Conservation (phyloP, 2,888 invertebrate species). For the Malthinus seriepunctatus region DNA sequence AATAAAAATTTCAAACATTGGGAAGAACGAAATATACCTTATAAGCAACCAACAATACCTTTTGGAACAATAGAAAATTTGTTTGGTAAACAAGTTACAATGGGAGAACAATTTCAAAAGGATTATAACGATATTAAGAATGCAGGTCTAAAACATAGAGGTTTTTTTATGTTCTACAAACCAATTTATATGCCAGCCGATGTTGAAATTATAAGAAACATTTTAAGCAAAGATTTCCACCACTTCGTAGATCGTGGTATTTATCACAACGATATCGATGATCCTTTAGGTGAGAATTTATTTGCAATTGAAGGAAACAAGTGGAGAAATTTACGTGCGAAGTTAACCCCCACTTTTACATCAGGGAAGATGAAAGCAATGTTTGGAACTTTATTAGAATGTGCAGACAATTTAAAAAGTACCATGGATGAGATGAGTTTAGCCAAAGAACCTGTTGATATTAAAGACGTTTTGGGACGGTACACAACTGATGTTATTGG, state of each 20-base stretch:
- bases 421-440: slow-evolving; percentile 9
- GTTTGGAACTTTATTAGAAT: no score
- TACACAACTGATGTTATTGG: slow-evolving; percentile 64
- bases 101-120: background rate
- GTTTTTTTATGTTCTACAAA: slow-evolving; percentile 48
- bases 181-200: slow-evolving; percentile 24
- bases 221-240: slow-evolving; percentile 62
- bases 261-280: slow-evolving; percentile 59
- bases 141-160: slow-evolving; percentile 38
- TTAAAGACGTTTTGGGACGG: slow-evolving; percentile 56
- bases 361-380: no score
- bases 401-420: no score
- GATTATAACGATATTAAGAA: slow-evolving; percentile 21
- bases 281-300: slow-evolving; percentile 60
- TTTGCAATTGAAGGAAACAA: slow-evolving; percentile 57
- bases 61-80: slow-evolving; percentile 38
- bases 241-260: slow-evolving; percentile 64
- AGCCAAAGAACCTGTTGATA: slow-evolving; percentile 19
- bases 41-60: slow-evolving; percentile 35
- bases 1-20: background rate
- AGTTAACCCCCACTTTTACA: slow-evolving; percentile 52
- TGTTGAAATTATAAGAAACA: slow-evolving; percentile 39
- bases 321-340: slow-evolving; percentile 64
- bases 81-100: background rate
- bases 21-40: slow-evolving; percentile 23